phyloP scores from a whole-genome alignment of 2,888 invertebrate species.

The Spilosoma lubricipeda region DNA sequence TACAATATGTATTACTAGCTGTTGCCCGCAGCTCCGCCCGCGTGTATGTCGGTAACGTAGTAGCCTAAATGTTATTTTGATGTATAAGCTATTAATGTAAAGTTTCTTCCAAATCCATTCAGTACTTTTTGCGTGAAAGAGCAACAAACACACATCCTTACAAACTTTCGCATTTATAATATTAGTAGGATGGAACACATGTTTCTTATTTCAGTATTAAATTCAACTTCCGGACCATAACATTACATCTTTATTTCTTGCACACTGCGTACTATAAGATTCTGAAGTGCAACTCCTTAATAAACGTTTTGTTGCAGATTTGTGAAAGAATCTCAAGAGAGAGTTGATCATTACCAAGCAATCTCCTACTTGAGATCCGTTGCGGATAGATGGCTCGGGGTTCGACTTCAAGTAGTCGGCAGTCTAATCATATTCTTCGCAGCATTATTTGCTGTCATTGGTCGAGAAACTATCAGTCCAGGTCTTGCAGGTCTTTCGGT shows the following conservation, averaged over 20 bases:
- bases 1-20: too few species aligned
- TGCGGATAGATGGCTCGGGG: slow-evolving; percentile 98
- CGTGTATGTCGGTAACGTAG: too few species aligned
- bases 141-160: too few species aligned
- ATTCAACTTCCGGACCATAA: too few species aligned
- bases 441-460: slow-evolving; percentile 95
- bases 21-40: too few species aligned
- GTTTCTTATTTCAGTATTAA: too few species aligned
- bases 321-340: slow-evolving; percentile 93
- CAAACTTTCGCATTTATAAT: too few species aligned
- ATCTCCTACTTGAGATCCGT: slow-evolving; percentile 97
- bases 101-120: too few species aligned
- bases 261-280: not conserved
- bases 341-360: slow-evolving; percentile 96
- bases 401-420: slow-evolving; percentile 98
- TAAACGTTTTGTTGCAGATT: slow-evolving; percentile 85
- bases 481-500: slow-evolving; percentile 96
- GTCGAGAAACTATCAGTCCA: slow-evolving; percentile 89
- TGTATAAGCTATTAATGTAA: too few species aligned
- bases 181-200: too few species aligned
- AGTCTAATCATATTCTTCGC: slow-evolving; percentile 98
- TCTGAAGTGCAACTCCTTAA: not conserved
- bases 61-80: too few species aligned
- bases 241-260: not conserved
- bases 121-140: too few species aligned